phyloP scores from a whole-genome alignment of 2,888 invertebrate species.

The Latheticus oryzae region DNA sequence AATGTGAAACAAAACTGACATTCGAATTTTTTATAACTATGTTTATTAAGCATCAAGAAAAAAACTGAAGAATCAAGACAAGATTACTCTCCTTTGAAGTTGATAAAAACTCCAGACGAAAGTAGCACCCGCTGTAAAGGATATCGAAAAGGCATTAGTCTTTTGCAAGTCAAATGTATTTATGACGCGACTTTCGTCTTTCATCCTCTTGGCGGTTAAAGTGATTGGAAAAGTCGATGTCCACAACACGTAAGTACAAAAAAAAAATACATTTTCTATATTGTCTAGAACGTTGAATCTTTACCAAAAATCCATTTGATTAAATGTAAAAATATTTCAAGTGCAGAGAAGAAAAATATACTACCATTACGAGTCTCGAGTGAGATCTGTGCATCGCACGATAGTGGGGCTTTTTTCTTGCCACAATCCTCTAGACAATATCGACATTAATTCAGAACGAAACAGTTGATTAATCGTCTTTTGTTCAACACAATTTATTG shows the following conservation, averaged over 20 bases:
- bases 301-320: no score
- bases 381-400: no score
- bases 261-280: no score
- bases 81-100: constrained; percentile 22
- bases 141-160: constrained; percentile 32
- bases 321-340: no score
- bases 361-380: no score
- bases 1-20: constrained; percentile 21
- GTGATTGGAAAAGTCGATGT: constrained; percentile 14
- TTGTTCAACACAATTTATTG: constrained; percentile 3
- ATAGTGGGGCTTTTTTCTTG: no score
- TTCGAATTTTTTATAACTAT: constrained; percentile 3
- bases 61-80: background rate
- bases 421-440: no score
- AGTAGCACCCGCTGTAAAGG: constrained; percentile 12
- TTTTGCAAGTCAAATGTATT: constrained; percentile 30
- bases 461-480: constrained; percentile 5
- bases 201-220: background rate
- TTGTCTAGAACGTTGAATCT: no score
- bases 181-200: constrained; percentile 27
- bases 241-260: background rate
- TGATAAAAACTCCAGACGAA: constrained; percentile 21
- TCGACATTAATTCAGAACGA: background rate
- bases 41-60: constrained; percentile 16
- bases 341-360: no score